Conservation (phyloP, 2,888 invertebrate species). For the Drosophila atripex region DNA sequence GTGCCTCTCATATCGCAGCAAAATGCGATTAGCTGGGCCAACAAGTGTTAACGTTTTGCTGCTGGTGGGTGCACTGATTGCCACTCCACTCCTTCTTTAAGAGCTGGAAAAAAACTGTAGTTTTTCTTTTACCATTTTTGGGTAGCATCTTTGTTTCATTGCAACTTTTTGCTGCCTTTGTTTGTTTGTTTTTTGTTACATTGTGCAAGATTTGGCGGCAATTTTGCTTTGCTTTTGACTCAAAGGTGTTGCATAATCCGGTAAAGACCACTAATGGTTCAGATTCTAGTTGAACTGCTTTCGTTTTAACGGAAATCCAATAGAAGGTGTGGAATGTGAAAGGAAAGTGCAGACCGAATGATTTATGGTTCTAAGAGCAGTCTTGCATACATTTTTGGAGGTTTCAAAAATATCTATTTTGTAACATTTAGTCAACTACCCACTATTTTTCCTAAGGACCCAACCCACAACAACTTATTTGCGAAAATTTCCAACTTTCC, state of each 20-base stretch:
- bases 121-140: slow-evolving; percentile 70
- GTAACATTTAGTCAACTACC: neutral
- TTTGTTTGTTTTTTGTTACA: slow-evolving; percentile 42
- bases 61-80: slow-evolving; percentile 68
- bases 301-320: neutral
- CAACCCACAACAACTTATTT: slow-evolving; percentile 4
- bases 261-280: slow-evolving; percentile 16
- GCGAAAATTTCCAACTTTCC: slow-evolving; percentile 5
- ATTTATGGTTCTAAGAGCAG: neutral
- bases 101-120: slow-evolving; percentile 49
- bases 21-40: slow-evolving; percentile 71
- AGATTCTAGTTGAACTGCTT: slow-evolving; percentile 1
- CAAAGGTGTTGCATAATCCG: slow-evolving; percentile 44
- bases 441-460: neutral
- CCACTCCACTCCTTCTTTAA: slow-evolving; percentile 58
- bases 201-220: slow-evolving; percentile 60
- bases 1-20: slow-evolving; percentile 52
- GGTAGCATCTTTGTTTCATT: slow-evolving; percentile 69
- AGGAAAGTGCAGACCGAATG: neutral
- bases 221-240: slow-evolving; percentile 35
- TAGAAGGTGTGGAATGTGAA: neutral
- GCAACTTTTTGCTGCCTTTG: slow-evolving; percentile 19
- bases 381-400: neutral
- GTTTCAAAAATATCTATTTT: neutral
- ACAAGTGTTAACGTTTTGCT: slow-evolving; percentile 73